A percentile compares a stretch with the other conserved stretches of the same genome.
Conservation (phyloP, 2,888 invertebrate genomes). For the Thymelicus acteon region DNA sequence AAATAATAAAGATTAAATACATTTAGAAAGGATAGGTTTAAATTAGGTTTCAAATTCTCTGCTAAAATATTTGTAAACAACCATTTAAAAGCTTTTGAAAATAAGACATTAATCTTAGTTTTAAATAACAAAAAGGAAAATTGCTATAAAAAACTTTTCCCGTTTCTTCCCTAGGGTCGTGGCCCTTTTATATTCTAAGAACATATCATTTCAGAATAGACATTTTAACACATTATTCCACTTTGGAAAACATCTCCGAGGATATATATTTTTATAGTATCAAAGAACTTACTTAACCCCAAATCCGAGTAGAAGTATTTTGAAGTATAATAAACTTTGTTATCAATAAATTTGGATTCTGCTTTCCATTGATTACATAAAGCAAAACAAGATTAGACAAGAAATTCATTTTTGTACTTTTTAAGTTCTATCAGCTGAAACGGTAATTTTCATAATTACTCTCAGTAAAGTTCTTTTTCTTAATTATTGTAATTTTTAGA, state of each 20-base stretch:
- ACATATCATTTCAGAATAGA: constrained; percentile 16
- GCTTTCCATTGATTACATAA: too few relatives aligned
- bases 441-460: too few relatives aligned
- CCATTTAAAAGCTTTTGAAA: background rate
- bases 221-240: constrained; percentile 22
- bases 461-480: too few relatives aligned
- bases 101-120: constrained; percentile 24
- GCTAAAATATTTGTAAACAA: background rate
- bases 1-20: too few relatives aligned
- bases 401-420: too few relatives aligned
- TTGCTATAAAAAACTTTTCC: constrained; percentile 16
- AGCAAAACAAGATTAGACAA: too few relatives aligned
- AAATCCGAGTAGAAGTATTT: background rate
- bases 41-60: too few relatives aligned
- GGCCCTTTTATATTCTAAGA: constrained; percentile 12
- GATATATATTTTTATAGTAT: constrained; percentile 9
- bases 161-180: constrained; percentile 4
- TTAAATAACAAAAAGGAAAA: constrained; percentile 23
- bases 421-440: too few relatives aligned
- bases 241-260: background rate
- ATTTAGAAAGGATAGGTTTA: too few relatives aligned
- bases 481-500: too few relatives aligned
- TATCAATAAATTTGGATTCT: too few relatives aligned
- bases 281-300: background rate
- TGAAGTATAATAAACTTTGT: too few relatives aligned